Conservation (phyloP, 2,113 vertebrate genomes). For the Paedocypris sp. region DNA sequence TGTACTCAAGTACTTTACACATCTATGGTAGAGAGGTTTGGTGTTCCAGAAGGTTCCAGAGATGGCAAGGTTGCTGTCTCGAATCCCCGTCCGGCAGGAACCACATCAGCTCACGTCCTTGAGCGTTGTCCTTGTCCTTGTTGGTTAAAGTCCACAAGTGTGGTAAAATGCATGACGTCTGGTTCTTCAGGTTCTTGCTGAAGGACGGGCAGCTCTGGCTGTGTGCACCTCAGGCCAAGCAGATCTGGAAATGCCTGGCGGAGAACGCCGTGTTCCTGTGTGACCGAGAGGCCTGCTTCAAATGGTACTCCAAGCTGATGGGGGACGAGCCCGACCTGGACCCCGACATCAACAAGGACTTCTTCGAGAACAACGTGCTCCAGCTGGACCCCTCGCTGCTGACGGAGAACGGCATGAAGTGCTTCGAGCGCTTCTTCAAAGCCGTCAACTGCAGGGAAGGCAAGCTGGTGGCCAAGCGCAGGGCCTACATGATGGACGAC, state of each 20-base stretch:
- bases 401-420: conserved; percentile 99
- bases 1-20: no score
- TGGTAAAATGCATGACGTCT: no score
- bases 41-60: no score
- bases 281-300: conserved; percentile 98
- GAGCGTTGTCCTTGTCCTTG: no score
- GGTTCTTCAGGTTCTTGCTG: conserved; percentile 79
- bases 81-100: no score
- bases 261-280: conserved; percentile 98
- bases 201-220: conserved; percentile 98
- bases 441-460: conserved; percentile 98
- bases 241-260: conserved; percentile 99
- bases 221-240: conserved; percentile 96
- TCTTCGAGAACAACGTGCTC: conserved; percentile 98
- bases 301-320: conserved; percentile 99
- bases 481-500: conserved; percentile 99
- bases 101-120: no score
- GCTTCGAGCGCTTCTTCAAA: conserved; percentile 99
- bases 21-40: no score
- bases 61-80: no score
- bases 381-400: conserved; percentile 95
- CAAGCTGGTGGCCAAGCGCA: conserved; percentile 91
- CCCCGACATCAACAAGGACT: conserved; percentile 99
- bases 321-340: conserved; percentile 97
- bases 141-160: no score